Evolutionary conservation across 2,888 invertebrate genomes (phyloP).

Genomic region (Trachelus tabidus): DNA sequence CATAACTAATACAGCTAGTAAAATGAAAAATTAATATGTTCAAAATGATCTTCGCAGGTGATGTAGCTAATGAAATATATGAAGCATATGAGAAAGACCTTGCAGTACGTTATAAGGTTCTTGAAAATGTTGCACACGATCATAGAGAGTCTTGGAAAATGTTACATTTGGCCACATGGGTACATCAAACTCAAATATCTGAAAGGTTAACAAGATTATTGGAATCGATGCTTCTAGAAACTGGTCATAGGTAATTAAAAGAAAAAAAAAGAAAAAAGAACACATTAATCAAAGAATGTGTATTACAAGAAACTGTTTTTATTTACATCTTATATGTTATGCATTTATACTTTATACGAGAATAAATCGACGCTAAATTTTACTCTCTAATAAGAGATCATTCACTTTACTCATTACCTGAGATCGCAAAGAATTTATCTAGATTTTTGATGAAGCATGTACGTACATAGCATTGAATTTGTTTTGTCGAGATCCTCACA

Average conservation of each 20-base stretch:
- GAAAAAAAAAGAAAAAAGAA: background rate
- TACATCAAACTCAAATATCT: conserved; percentile 63
- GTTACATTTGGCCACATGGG: conserved; percentile 64
- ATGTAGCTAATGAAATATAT: conserved; percentile 39
- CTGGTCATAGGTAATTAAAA: conserved; percentile 46
- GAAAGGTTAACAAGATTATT: conserved; percentile 37
- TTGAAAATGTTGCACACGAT: conserved; percentile 63
- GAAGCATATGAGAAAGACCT: conserved; percentile 59
- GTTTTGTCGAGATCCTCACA: background rate
- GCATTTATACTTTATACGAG: conserved; percentile 7
- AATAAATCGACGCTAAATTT: conserved; percentile 2
- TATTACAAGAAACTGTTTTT: background rate
- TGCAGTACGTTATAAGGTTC: conserved; percentile 55
- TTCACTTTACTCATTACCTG: conserved; percentile 27
- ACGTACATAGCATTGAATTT: background rate
- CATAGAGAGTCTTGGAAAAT: conserved; percentile 56
- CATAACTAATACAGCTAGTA: too few species aligned
- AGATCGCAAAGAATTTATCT: conserved; percentile 31
- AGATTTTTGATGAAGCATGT: background rate
- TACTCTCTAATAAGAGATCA: conserved; percentile 15
- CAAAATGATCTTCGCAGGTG: conserved; percentile 18
- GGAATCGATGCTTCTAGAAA: conserved; percentile 55
- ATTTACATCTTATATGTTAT: conserved; percentile 4
- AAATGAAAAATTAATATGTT: background rate
- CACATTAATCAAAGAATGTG: background rate